Percentiles rank a stretch among this genome's conserved stretches.
Conservation (phyloP, 2,113 vertebrate genomes). For the Pomatorhinus ruficollis region DNA sequence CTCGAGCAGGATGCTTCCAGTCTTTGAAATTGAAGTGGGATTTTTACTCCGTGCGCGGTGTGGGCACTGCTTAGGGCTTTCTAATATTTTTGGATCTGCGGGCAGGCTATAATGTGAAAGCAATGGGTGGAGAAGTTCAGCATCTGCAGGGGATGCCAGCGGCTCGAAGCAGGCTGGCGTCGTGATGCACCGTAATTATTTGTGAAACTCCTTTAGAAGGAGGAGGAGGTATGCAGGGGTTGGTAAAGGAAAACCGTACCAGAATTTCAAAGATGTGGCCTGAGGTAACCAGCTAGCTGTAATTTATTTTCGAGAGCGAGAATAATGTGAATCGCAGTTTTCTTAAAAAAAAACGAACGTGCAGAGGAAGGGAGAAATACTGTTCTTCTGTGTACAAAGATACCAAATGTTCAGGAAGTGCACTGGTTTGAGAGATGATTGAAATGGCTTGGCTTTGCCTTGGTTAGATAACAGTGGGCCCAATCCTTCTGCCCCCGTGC, state of each 20-base stretch:
- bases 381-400: background rate
- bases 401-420: background rate
- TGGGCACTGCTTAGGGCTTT: background rate
- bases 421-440: background rate
- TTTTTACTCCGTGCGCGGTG: fast-evolving
- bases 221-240: background rate
- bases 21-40: background rate
- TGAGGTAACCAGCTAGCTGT: background rate
- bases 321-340: background rate
- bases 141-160: background rate
- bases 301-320: background rate
- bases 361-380: background rate
- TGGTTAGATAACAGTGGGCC: background rate
- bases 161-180: background rate
- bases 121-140: background rate
- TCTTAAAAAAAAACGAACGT: background rate
- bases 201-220: background rate
- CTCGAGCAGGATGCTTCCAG: background rate
- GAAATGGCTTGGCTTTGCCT: background rate
- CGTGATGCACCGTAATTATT: background rate
- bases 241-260: background rate
- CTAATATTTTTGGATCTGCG: background rate
- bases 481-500: background rate
- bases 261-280: conserved; percentile 23
- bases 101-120: background rate